These are phyloP conservation scores for Pelmatolapia mariae DNA, from an alignment of 2,113 vertebrate species.

Conservation along the genomic window DNA sequence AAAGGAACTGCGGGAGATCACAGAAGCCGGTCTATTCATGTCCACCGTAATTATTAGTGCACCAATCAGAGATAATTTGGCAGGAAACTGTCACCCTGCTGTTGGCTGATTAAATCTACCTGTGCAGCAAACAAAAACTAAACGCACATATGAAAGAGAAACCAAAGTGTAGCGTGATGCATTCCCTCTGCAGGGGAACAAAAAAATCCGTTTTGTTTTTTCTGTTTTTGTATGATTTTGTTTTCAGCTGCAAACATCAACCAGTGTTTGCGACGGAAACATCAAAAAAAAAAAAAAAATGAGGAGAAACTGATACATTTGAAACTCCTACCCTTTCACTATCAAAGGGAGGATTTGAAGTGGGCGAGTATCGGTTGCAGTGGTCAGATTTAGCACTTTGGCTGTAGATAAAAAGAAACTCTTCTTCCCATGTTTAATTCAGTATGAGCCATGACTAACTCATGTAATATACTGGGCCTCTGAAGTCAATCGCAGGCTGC, in stretches of 20 bases:
- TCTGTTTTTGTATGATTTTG: background rate
- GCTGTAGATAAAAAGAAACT: slow-evolving; percentile 66
- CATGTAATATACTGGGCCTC: slow-evolving; percentile 46
- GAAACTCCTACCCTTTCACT: slow-evolving; percentile 38
- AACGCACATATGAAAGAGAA: background rate
- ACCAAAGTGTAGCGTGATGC: background rate
- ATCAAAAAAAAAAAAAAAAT: slow-evolving; percentile 41
- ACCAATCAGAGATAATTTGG: slow-evolving; percentile 6
- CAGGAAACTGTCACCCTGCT: slow-evolving; percentile 15
- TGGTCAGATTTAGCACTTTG: slow-evolving; percentile 65
- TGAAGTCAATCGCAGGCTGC: slow-evolving; percentile 27
- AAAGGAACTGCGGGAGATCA: slow-evolving; percentile 25
- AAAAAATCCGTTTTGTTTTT: background rate
- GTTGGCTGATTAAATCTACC: slow-evolving; percentile 36
- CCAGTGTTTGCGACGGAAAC: slow-evolving; percentile 3
- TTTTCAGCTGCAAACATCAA: slow-evolving; percentile 32
- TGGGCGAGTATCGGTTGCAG: slow-evolving; percentile 44
- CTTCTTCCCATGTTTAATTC: slow-evolving; percentile 61
- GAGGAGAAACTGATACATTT: slow-evolving; percentile 52
- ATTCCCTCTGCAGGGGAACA: background rate
- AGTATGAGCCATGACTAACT: slow-evolving; percentile 61
- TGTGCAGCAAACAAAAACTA: slow-evolving; percentile 26
- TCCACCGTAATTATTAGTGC: slow-evolving; percentile 29
- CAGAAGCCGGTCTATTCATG: slow-evolving; percentile 4
- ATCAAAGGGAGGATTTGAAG: slow-evolving; percentile 64